phyloP scores from a whole-genome alignment of 1,140 invertebrate genomes.

The Sarcophaga peregrina region DNA sequence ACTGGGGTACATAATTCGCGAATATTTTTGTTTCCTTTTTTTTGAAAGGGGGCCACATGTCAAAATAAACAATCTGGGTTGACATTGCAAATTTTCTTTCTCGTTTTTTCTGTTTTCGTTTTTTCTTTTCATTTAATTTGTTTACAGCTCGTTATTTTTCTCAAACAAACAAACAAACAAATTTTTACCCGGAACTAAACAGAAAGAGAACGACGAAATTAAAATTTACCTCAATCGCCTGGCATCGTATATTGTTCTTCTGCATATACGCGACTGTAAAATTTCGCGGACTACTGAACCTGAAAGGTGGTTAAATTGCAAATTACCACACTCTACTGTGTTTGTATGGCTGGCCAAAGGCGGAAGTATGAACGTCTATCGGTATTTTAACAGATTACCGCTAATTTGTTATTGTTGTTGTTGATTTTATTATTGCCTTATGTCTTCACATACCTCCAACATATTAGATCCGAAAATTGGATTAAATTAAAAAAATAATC shows the following conservation, averaged over 20 bases:
- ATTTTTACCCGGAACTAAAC: no score
- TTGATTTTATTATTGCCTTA: background rate
- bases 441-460: background rate
- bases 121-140: slow-evolving; percentile 35
- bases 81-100: slow-evolving; percentile 34
- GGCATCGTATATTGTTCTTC: slow-evolving; percentile 28
- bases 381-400: slow-evolving; percentile 33
- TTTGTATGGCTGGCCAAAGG: background rate
- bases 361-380: background rate
- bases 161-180: no score
- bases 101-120: slow-evolving; percentile 25
- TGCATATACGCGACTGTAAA: background rate
- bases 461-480: slow-evolving; percentile 23
- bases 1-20: background rate
- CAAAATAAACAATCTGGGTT: slow-evolving; percentile 57
- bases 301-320: slow-evolving; percentile 67
- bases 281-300: slow-evolving; percentile 60
- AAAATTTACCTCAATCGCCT: background rate
- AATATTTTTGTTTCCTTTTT: background rate
- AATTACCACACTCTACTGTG: slow-evolving; percentile 54
- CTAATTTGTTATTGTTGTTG: slow-evolving; percentile 11
- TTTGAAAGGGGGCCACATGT: slow-evolving; percentile 60
- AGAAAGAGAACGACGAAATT: slow-evolving; percentile 42
- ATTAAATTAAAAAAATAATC: slow-evolving; percentile 21
- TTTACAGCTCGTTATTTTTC: slow-evolving; percentile 5